Evolutionary conservation across 1,140 invertebrate species (phyloP).

Genomic region (Hylaeus volcanicus): DNA sequence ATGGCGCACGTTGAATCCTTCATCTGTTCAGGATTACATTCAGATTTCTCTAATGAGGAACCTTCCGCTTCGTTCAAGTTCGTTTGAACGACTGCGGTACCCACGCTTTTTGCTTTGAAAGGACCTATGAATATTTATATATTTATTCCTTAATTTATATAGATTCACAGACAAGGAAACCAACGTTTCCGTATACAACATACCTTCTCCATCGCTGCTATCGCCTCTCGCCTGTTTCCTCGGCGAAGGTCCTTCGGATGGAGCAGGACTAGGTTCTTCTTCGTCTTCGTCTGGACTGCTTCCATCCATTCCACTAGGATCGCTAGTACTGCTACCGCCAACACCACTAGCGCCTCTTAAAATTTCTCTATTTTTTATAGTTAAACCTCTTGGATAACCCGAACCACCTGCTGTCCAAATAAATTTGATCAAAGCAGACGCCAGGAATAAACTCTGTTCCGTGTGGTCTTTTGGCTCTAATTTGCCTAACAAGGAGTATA

Average conservation of each 20-base stretch:
- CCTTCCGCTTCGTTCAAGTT: conserved; percentile 74
- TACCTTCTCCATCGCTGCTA: conserved; percentile 72
- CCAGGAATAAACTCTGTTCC: conserved; percentile 94
- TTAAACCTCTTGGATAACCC: conserved; percentile 76
- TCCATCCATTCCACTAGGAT: conserved; percentile 86
- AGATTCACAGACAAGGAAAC: conserved; percentile 14
- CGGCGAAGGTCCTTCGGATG: conserved; percentile 79
- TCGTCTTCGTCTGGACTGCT: conserved; percentile 89
- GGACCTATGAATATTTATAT: conserved; percentile 63
- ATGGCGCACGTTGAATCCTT: conserved; percentile 61
- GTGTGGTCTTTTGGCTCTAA: conserved; percentile 94
- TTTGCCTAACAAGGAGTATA: conserved; percentile 91
- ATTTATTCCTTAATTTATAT: conserved; percentile 23
- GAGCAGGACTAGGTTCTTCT: conserved; percentile 76
- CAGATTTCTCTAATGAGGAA: conserved; percentile 50
- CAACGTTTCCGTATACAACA: neutral
- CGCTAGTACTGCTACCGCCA: conserved; percentile 80
- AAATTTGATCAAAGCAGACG: conserved; percentile 93
- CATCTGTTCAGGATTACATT: conserved; percentile 50
- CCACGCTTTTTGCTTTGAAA: conserved; percentile 78
- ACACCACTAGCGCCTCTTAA: conserved; percentile 67
- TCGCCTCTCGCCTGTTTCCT: conserved; percentile 77
- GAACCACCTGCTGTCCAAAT: conserved; percentile 90
- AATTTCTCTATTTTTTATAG: conserved; percentile 76
- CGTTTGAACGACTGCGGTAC: conserved; percentile 75